Conservation (phyloP, 2,888 invertebrate genomes). For the Drosophila anomalipes region DNA sequence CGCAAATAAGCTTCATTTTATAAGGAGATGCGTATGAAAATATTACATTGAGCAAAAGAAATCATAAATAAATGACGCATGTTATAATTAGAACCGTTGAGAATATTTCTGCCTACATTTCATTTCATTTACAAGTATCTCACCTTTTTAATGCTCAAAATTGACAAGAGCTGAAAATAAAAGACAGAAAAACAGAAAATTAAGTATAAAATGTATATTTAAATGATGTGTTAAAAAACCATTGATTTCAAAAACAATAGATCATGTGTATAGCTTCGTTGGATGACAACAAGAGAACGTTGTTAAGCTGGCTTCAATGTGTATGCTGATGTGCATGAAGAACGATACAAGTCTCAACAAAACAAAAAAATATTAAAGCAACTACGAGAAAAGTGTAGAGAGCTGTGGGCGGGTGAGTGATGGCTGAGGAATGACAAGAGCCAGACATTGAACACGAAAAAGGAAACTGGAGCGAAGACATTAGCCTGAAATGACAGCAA, state of each 20-base stretch:
- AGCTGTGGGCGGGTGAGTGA: constrained; percentile 26
- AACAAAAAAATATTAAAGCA: constrained; percentile 25
- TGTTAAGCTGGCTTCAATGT: constrained; percentile 65
- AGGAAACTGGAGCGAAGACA: constrained; percentile 79
- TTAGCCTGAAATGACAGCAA: constrained; percentile 77
- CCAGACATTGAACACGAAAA: constrained; percentile 77
- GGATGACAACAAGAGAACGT: constrained; percentile 22
- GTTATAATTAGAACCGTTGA: constrained; percentile 7
- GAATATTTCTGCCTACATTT: constrained; percentile 3
- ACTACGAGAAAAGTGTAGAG: constrained; percentile 13
- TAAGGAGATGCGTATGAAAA: constrained; percentile 12
- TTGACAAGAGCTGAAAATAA: constrained; percentile 40
- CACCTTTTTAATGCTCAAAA: constrained; percentile 39
- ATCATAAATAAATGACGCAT: constrained; percentile 20
- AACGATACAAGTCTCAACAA: constrained; percentile 44
- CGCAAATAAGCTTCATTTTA: constrained; percentile 43
- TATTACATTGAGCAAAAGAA: constrained; percentile 10
- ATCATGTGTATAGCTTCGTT: not conserved
- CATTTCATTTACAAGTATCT: constrained; percentile 8
- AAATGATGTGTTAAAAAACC: not conserved
- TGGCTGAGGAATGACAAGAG: constrained; percentile 54
- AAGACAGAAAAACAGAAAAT: constrained; percentile 1
- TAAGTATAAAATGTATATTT: not conserved
- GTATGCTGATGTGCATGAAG: constrained; percentile 45
- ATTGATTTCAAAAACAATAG: constrained; percentile 2